Evolutionary conservation across 1,140 invertebrate species (phyloP).

Genomic region (Lerema accius): DNA sequence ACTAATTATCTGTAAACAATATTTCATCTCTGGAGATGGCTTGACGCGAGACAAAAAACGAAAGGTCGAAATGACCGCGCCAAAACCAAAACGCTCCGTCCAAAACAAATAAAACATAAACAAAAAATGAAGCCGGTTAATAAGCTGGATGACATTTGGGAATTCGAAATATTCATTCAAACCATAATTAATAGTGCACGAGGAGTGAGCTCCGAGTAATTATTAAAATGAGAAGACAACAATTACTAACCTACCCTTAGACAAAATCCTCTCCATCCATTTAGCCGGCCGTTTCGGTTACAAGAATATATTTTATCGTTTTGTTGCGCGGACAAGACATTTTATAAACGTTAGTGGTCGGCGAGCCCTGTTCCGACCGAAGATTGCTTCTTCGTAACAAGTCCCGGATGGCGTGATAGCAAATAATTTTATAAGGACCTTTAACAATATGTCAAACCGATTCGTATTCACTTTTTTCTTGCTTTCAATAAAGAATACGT

Average conservation of each 20-base stretch:
- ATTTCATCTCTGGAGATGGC: slow-evolving; percentile 75
- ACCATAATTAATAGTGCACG: slow-evolving; percentile 77
- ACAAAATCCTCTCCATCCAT: slow-evolving; percentile 54
- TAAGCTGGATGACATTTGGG: slow-evolving; percentile 82
- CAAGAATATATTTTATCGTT: slow-evolving; percentile 56
- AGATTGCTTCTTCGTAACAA: slow-evolving; percentile 72
- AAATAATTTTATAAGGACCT: slow-evolving; percentile 81
- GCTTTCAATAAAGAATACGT: slow-evolving; percentile 79
- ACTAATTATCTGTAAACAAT: slow-evolving; percentile 81
- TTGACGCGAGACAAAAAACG: slow-evolving; percentile 76
- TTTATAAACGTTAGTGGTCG: slow-evolving; percentile 55
- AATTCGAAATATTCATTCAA: slow-evolving; percentile 79
- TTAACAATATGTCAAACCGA: slow-evolving; percentile 80
- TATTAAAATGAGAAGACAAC: slow-evolving; percentile 70
- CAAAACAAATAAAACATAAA: slow-evolving; percentile 77
- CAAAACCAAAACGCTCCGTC: slow-evolving; percentile 76
- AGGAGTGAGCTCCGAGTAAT: slow-evolving; percentile 61
- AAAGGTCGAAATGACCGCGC: slow-evolving; percentile 77
- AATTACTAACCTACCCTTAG: slow-evolving; percentile 63
- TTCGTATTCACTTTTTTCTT: slow-evolving; percentile 70
- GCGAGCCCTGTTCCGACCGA: slow-evolving; percentile 60
- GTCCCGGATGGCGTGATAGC: slow-evolving; percentile 76
- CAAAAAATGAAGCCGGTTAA: slow-evolving; percentile 81
- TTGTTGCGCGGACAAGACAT: slow-evolving; percentile 58
- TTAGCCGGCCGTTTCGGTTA: slow-evolving; percentile 50